phyloP scores from a whole-genome alignment of 2,888 invertebrate genomes.

The Unio pictorum region DNA sequence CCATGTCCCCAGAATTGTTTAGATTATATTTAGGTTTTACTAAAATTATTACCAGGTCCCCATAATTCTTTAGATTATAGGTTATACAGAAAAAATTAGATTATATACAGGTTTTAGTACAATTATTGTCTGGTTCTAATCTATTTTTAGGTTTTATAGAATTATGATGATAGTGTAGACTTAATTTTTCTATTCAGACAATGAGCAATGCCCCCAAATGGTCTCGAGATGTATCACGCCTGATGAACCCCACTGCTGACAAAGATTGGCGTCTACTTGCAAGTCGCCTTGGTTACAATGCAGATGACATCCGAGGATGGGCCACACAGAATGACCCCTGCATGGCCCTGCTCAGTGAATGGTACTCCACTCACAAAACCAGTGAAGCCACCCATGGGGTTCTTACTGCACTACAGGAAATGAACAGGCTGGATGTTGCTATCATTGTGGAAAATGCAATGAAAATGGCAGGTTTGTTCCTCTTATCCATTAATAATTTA shows the following conservation, averaged over 20 bases:
- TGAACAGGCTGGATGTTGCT: slow-evolving; percentile 63
- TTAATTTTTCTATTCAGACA: slow-evolving; percentile 46
- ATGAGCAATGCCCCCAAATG: slow-evolving; percentile 66
- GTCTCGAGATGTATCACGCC: slow-evolving; percentile 63
- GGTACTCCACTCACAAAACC: slow-evolving; percentile 67
- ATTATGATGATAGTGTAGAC: too few relatives aligned
- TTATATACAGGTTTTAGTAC: too few relatives aligned
- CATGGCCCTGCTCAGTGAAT: slow-evolving; percentile 67
- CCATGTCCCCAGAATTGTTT: too few relatives aligned
- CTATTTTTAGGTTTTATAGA: too few relatives aligned
- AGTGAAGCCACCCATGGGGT: slow-evolving; percentile 63
- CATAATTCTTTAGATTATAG: too few relatives aligned
- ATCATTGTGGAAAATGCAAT: slow-evolving; percentile 65
- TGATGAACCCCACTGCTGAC: slow-evolving; percentile 58
- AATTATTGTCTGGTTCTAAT: too few relatives aligned
- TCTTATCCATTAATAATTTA: too few relatives aligned
- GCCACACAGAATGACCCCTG: slow-evolving; percentile 66
- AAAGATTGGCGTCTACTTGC: slow-evolving; percentile 67
- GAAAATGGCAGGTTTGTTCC: slow-evolving; percentile 50
- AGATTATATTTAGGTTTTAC: too few relatives aligned
- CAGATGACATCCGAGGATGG: slow-evolving; percentile 66
- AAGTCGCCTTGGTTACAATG: slow-evolving; percentile 62
- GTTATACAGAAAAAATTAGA: too few relatives aligned
- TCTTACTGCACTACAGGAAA: slow-evolving; percentile 62
- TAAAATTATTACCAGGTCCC: too few relatives aligned